Evolutionary conservation across 2,888 invertebrate species (phyloP).

Genomic region (Xestia rhomboidea): DNA sequence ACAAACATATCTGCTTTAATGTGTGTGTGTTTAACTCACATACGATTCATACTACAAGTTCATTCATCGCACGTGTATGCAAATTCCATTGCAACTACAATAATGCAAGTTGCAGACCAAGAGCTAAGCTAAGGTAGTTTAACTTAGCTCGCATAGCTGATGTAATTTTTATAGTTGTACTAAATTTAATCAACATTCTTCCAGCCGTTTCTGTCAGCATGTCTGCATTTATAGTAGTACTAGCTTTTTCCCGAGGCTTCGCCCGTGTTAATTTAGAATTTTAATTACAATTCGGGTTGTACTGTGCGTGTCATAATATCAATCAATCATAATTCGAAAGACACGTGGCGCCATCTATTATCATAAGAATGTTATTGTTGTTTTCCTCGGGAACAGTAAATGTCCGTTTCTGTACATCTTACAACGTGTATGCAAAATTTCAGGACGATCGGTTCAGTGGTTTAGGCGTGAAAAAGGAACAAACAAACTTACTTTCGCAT

Average conservation of each 20-base stretch:
- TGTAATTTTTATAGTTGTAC: neutral
- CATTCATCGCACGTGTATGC: conserved; percentile 33
- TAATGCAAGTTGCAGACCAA: neutral
- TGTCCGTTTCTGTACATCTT: too few species aligned
- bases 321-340: too few species aligned
- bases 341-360: too few species aligned
- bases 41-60: neutral
- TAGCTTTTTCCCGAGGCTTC: too few species aligned
- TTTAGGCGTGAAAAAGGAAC: neutral
- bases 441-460: too few species aligned
- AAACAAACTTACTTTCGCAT: neutral
- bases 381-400: too few species aligned
- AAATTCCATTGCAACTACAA: conserved; percentile 18
- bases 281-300: too few species aligned
- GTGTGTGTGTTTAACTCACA: neutral
- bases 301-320: too few species aligned
- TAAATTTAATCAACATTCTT: neutral
- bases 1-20: neutral
- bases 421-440: too few species aligned
- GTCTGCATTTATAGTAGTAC: too few species aligned
- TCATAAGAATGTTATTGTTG: too few species aligned
- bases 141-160: neutral
- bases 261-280: too few species aligned
- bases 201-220: neutral
- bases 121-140: neutral